phyloP scores from a whole-genome alignment of 2,888 invertebrate genomes.

The Prenolepis imparis region DNA sequence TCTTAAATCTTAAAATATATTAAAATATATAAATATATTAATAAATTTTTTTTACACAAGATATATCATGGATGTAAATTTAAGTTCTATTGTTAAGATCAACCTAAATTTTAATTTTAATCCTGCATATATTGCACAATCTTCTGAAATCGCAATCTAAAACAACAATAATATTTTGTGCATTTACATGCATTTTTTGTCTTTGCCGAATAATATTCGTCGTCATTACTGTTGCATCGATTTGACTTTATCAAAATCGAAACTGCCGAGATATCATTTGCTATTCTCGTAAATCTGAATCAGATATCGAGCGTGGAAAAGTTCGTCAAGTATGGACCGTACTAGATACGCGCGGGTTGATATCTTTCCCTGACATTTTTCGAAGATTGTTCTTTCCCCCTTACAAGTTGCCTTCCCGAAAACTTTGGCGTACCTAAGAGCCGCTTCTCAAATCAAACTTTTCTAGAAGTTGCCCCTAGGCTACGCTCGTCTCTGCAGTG shows the following conservation, averaged over 20 bases:
- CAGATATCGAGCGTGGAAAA: conserved; percentile 39
- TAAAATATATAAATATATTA: background rate
- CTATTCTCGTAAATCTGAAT: conserved; percentile 16
- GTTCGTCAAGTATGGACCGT: conserved; percentile 26
- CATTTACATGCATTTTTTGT: background rate
- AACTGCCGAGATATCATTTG: conserved; percentile 7
- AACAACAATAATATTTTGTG: background rate
- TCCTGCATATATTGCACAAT: background rate
- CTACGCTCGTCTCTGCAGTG: conserved; percentile 14
- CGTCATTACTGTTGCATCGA: background rate
- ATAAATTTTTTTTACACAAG: too few species aligned
- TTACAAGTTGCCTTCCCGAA: conserved; percentile 43
- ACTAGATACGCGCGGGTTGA: conserved; percentile 19
- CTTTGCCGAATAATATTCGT: conserved; percentile 12
- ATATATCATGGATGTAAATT: too few species aligned
- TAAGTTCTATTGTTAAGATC: too few species aligned
- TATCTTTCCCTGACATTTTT: conserved; percentile 39
- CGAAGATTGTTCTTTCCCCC: conserved; percentile 34
- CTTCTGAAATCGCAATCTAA: background rate
- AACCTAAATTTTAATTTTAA: conserved; percentile 1
- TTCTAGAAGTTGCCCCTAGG: conserved; percentile 34
- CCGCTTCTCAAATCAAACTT: conserved; percentile 52
- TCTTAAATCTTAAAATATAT: background rate
- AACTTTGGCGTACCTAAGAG: conserved; percentile 44
- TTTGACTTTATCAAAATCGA: background rate